Percentiles rank a stretch among this genome's conserved stretches.
Conservation (phyloP, 2,113 vertebrate species). For the Otolemur garnettii region DNA sequence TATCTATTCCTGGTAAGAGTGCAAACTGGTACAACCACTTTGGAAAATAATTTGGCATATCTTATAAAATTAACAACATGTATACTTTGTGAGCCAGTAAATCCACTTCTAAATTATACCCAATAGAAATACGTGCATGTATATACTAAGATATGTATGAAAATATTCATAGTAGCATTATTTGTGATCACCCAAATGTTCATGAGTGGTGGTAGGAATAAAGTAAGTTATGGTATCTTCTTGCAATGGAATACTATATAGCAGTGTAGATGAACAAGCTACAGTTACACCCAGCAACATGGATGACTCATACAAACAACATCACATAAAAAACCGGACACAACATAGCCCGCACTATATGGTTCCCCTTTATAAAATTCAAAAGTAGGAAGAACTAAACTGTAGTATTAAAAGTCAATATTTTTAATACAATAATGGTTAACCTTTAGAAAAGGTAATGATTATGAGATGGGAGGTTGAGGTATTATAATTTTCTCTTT, state of each 20-base stretch:
- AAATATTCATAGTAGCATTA: neutral
- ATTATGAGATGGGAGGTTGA: constrained; percentile 27
- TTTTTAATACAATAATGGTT: neutral
- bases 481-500: neutral
- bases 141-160: neutral
- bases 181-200: neutral
- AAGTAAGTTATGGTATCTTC: neutral
- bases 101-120: constrained; percentile 29
- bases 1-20: neutral
- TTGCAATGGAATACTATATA: neutral
- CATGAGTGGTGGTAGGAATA: constrained; percentile 3
- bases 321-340: constrained; percentile 32
- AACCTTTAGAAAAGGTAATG: neutral
- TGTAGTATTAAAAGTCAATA: constrained; percentile 31
- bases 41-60: constrained; percentile 30
- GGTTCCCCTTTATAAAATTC: neutral
- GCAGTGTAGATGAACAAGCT: neutral
- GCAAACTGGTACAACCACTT: neutral
- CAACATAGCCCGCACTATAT: neutral
- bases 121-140: neutral
- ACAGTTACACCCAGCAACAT: neutral
- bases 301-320: neutral
- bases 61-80: constrained; percentile 34
- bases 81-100: neutral
- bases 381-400: constrained; percentile 42